Evolutionary conservation across 2,888 invertebrate genomes (phyloP), one percentile per base, ranked within the genome.

Genomic region (Lochmaea capreae): DNA sequence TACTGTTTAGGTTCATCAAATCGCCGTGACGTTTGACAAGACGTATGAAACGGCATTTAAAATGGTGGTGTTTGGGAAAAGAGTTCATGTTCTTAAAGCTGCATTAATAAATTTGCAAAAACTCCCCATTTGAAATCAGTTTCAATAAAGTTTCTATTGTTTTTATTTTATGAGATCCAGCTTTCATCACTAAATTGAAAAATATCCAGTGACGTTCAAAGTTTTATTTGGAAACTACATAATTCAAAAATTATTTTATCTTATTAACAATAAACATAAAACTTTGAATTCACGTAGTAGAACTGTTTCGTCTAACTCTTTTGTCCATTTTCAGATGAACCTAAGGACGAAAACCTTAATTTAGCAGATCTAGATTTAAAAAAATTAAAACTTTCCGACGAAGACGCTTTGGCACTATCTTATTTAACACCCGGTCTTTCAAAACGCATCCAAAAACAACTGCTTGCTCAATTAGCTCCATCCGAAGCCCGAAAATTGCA

Each of bases 391-490:
- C 88, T 93, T 76, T 91, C 92, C 79, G 92, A 93, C 86, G 91
- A 91, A 83, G 93, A 93, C 88, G 88, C 92, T 83, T 90, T 91
- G 84, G 91, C 92, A 77, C 88, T 93, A 79, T 92, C 92, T 33
- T 92, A 90, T 80, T 89, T 93, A 79, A 93, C 93, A 80, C 93
- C 93, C 46, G 93, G 91, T 79, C 88, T 93, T 81, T 92, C 93
- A 78, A 91, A 92, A 81, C 90, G 92, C 58, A 91, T 93, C 84
- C 93, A 93, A 88, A 91, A 90, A 75, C 93, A 93, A 86, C 88
- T 93, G 80, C 88, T 93, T 73, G 91, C 92, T 79, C 92, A 92
- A 85, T 86, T 93, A 83, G 92, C 93, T 78, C 92, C 93, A 2
- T 91, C 90, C 75, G 93, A 93, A 87, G 92, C 92, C 43, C 89